Percentiles rank a stretch among this genome's conserved stretches.
phyloP scores from a whole-genome alignment of 2,797 vertebrate species.

The Pelodytes ibericus region DNA sequence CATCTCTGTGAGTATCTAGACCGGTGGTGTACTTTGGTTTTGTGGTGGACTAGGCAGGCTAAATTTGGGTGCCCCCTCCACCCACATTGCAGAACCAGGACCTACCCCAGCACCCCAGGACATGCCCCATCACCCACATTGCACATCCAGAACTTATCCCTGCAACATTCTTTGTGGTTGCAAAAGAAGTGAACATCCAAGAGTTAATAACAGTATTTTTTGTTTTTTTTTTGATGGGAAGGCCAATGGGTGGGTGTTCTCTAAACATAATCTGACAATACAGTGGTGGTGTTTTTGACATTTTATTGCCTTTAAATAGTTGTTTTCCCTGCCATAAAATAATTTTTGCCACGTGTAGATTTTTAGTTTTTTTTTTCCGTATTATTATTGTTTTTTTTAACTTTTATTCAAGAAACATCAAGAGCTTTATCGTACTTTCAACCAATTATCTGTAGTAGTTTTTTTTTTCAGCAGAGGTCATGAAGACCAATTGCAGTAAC shows the following conservation, averaged over 20 bases:
- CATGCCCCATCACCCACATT: no score
- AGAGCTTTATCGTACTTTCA: constrained; percentile 25
- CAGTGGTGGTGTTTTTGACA: constrained; percentile 34
- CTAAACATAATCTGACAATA: constrained; percentile 6
- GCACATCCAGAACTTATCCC: no score
- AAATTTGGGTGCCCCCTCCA: no score
- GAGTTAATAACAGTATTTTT: no score
- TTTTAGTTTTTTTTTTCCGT: background rate
- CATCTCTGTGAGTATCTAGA: no score
- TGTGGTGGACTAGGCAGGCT: no score
- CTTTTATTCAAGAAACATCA: constrained; percentile 17
- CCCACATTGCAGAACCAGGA: no score
- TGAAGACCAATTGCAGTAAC: constrained; percentile 32
- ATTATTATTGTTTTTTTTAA: constrained; percentile 22
- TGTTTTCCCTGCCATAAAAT: constrained; percentile 34
- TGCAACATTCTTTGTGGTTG: no score
- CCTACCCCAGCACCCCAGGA: no score
- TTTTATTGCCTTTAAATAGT: constrained; percentile 29
- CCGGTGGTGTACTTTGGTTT: no score
- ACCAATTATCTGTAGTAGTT: constrained; percentile 28
- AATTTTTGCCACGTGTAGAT: constrained; percentile 47
- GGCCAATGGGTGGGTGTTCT: constrained; percentile 24
- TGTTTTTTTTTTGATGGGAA: no score
- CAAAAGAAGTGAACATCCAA: no score
- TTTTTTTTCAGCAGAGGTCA: constrained; percentile 36